Base-by-base conservation (phyloP, 2,797 vertebrate species). In the Ptychadena robeensis region DNA sequence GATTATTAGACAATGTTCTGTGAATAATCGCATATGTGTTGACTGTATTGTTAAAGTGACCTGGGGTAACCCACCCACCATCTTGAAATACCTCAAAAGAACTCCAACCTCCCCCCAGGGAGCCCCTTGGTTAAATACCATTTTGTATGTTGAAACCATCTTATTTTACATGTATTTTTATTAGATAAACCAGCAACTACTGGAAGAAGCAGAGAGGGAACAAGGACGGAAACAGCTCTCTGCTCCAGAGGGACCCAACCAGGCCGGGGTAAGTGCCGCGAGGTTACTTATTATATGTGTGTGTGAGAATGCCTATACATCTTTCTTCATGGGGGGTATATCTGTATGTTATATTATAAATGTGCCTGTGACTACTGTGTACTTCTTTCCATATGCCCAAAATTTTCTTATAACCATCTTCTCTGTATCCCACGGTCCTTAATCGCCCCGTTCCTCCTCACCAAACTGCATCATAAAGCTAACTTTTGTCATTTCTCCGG, bases 161-260 rank as follows among this genome's bases (percentile, higher is more conserved):
- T 27, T 4, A n/a, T n/a, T 48, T 32, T 78, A 12, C 4, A 32
- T 44, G 10, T 69, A 9, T 69, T 1, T 68, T 53, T 73, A 18
- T 86, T 8, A 98, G 96, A 91, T 96, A 65, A 95, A 96, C 87
- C 93, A 93, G 84, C 94, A 93, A 86, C 89, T 98, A 40, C 93
- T 92, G 87, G 93, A 96, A 69, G 89, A 86, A 25, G 89, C 89
- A 0, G 96, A 96, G 81, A 91, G 87, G 77, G 88, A 91, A 66
- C 92, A 92, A 14, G 90, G 80, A 64, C 93, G 95, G 69, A 85
- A 91, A 22, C 67, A 92, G 81, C 87, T 92, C 81, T 86, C 89
- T 71, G 65, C 85, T 79, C 28, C 93, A 80, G 86, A 96, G 75
- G 88, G 90, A 78, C 86, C 94, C 86, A 91, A 88, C 64, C 87